These are phyloP conservation scores for Hydropotes inermis DNA, from an alignment of 2,113 vertebrate genomes.

Conservation along the genomic window DNA sequence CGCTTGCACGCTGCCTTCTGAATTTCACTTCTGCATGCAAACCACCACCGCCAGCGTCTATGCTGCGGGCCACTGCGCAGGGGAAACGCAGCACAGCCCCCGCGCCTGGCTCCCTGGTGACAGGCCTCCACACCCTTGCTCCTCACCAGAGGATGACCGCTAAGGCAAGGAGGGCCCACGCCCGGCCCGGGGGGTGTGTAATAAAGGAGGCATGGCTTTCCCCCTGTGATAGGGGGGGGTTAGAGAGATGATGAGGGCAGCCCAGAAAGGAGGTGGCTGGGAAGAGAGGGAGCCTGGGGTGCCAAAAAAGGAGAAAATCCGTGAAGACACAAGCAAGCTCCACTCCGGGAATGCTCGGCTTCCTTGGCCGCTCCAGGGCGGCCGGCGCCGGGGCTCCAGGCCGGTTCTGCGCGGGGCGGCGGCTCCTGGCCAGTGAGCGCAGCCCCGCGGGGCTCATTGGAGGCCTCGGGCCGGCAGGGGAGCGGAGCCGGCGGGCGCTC, in stretches of 20 bases:
- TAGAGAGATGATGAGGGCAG: neutral
- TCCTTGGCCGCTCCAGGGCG: neutral
- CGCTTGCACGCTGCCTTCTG: neutral
- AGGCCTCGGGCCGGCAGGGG: neutral
- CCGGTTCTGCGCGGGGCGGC: neutral
- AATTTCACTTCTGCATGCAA: neutral
- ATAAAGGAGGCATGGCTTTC: neutral
- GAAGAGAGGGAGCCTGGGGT: neutral
- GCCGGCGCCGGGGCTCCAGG: neutral
- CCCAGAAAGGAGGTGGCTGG: fast-evolving
- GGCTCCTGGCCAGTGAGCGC: neutral
- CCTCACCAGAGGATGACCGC: neutral
- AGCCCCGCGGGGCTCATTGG: neutral
- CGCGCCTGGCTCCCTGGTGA: neutral
- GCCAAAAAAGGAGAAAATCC: neutral
- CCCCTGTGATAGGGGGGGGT: neutral
- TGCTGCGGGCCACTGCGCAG: neutral
- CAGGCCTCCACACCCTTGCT: fast-evolving
- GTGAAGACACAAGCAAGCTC: neutral
- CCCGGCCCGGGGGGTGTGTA: neutral
- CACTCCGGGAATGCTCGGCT: neutral
- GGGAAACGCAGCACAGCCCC: neutral
- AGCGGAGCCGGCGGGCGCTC: neutral
- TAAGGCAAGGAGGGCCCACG: neutral
- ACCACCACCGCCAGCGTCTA: neutral